These are phyloP conservation scores for Tetrax tetrax DNA, from an alignment of 2,113 vertebrate species.

Conservation along the genomic window DNA sequence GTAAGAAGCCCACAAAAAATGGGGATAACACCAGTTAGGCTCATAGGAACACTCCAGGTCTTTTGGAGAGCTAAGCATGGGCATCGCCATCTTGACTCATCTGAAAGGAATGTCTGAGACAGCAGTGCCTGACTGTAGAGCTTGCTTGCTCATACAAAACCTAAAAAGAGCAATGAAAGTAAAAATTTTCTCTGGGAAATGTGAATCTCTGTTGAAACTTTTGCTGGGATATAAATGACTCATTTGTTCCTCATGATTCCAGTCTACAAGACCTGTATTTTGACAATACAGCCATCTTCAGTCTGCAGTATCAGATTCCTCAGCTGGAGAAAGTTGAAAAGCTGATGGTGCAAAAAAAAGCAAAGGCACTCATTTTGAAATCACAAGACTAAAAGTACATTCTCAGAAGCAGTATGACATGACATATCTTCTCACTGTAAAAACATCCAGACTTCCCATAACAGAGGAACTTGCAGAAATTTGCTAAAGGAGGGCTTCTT, in stretches of 20 bases:
- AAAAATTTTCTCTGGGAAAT: background rate
- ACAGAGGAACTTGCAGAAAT: background rate
- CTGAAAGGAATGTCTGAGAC: fast-evolving
- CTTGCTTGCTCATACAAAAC: background rate
- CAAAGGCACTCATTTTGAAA: background rate
- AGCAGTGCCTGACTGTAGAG: background rate
- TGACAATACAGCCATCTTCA: background rate
- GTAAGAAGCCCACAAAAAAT: background rate
- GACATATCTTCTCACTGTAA: background rate
- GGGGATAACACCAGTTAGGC: background rate
- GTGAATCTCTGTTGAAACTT: background rate
- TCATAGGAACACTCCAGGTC: background rate
- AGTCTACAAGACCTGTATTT: background rate
- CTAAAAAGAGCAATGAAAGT: background rate
- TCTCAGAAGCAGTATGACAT: background rate
- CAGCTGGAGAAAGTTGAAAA: background rate
- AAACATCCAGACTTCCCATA: background rate
- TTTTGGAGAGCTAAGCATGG: fast-evolving
- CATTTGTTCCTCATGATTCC: background rate
- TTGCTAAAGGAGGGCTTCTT: background rate
- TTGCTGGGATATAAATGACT: background rate
- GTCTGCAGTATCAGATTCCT: background rate
- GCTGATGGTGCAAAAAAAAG: background rate
- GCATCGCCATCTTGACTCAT: fast-evolving
- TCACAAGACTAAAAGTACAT: background rate